These are phyloP conservation scores for Seriola dumerili DNA, from an alignment of 2,113 vertebrate genomes.

Conservation along the genomic window DNA sequence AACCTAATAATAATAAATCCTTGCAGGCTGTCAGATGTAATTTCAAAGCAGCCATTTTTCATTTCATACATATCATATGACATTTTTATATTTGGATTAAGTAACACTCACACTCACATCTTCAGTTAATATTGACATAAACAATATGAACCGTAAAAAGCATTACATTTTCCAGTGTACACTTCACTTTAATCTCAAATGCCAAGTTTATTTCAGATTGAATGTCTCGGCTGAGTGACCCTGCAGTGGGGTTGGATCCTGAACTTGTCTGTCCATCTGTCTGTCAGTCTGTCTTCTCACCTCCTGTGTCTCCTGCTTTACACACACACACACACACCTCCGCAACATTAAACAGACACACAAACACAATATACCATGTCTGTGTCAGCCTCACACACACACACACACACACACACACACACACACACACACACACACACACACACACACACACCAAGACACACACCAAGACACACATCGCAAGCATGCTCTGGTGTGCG, in stretches of 20 bases:
- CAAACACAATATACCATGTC: background rate
- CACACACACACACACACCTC: constrained; percentile 13
- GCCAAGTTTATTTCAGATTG: constrained; percentile 57
- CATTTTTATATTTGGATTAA: background rate
- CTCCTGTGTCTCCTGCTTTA: constrained; percentile 64
- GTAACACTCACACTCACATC: background rate
- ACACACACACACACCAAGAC: constrained; percentile 2
- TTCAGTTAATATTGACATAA: background rate
- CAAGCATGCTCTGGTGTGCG: constrained; percentile 71
- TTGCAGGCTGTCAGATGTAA: background rate
- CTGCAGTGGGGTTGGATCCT: constrained; percentile 69
- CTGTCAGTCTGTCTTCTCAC: constrained; percentile 78
- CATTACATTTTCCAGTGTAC: background rate
- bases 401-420: constrained; percentile 2
- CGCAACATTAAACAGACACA: constrained; percentile 1
- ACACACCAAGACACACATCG: constrained; percentile 59
- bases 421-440: constrained; percentile 44
- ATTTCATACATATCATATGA: background rate
- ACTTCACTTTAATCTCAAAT: constrained; percentile 30
- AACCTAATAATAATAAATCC: background rate
- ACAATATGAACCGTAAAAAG: background rate
- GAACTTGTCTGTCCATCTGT: constrained; percentile 81
- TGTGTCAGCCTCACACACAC: background rate
- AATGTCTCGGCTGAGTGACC: constrained; percentile 68
- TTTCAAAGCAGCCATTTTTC: background rate